Evolutionary conservation across 2,888 invertebrate species (phyloP).

Genomic region (Sylvicola fuscatus): DNA sequence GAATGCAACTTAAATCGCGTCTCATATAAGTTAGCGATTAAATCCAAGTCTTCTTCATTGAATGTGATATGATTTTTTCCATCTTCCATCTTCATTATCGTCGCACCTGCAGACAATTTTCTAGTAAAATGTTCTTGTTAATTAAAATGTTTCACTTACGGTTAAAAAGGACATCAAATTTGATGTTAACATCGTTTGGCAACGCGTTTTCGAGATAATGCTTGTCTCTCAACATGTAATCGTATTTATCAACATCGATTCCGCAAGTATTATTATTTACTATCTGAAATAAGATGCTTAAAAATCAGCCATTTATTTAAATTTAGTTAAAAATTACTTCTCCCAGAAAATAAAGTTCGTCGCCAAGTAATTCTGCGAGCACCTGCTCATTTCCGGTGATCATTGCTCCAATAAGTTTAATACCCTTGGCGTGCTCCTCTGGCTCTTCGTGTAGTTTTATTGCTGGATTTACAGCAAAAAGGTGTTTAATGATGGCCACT

Average conservation of each 20-base stretch:
- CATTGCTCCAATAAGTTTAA: constrained; percentile 16
- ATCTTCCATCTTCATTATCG: constrained; percentile 11
- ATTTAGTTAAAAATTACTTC: constrained; percentile 11
- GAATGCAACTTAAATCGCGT: constrained; percentile 26
- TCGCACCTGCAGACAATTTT: constrained; percentile 9
- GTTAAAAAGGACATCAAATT: not conserved
- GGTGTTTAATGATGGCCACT: constrained; percentile 2
- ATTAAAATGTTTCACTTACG: not conserved
- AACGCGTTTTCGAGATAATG: constrained; percentile 10
- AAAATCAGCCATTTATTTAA: not conserved
- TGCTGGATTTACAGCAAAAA: constrained; percentile 12
- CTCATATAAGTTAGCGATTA: constrained; percentile 27
- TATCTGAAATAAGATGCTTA: constrained; percentile 3
- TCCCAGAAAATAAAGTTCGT: constrained; percentile 14
- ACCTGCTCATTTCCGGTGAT: constrained; percentile 13
- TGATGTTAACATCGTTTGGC: not conserved
- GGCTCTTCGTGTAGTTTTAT: constrained; percentile 9
- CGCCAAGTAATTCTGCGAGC: constrained; percentile 9
- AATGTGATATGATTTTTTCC: constrained; percentile 20
- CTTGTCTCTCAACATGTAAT: constrained; percentile 40
- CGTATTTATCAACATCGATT: constrained; percentile 46
- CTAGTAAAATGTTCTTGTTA: not conserved
- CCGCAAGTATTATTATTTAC: constrained; percentile 29
- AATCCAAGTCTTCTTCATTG: constrained; percentile 26
- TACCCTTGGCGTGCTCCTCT: constrained; percentile 11